These are phyloP conservation scores for Danio tinwini DNA, from an alignment of 2,797 vertebrate species.

Conservation along the genomic window DNA sequence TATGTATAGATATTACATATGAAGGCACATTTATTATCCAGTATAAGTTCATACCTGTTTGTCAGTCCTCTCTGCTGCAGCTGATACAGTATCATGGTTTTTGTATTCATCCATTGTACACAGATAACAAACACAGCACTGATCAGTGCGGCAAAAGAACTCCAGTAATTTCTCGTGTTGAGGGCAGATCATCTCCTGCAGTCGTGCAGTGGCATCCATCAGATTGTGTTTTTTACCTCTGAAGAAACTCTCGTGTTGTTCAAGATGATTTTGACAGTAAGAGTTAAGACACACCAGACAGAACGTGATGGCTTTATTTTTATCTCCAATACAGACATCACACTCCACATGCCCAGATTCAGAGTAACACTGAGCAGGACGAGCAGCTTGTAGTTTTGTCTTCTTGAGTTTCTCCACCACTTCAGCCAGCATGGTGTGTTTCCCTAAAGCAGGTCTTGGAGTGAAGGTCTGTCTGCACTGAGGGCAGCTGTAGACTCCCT, in stretches of 20 bases:
- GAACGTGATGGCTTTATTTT: too few species aligned
- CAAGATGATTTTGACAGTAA: too few species aligned
- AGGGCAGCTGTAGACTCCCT: too few species aligned
- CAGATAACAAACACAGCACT: not conserved
- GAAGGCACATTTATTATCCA: not conserved
- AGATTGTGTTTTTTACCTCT: too few species aligned
- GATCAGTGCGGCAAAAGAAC: not conserved
- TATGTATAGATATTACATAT: too few species aligned
- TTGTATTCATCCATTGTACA: not conserved
- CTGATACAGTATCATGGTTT: not conserved
- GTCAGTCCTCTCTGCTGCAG: conserved; percentile 5
- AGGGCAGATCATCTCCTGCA: conserved; percentile 1
- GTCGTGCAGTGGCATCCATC: not conserved
- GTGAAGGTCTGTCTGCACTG: too few species aligned
- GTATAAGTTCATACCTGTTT: not conserved
- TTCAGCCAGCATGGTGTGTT: too few species aligned
- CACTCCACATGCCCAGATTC: too few species aligned
- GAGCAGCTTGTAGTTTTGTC: not conserved
- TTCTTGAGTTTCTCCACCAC: not conserved
- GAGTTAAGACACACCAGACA: too few species aligned
- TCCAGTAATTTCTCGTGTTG: not conserved
- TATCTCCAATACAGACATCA: too few species aligned
- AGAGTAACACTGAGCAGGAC: not conserved
- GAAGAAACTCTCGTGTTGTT: too few species aligned
- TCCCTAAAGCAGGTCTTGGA: too few species aligned